These are phyloP conservation scores for Chrysochloris asiatica DNA, from an alignment of 2,113 vertebrate genomes.

Conservation along the genomic window DNA sequence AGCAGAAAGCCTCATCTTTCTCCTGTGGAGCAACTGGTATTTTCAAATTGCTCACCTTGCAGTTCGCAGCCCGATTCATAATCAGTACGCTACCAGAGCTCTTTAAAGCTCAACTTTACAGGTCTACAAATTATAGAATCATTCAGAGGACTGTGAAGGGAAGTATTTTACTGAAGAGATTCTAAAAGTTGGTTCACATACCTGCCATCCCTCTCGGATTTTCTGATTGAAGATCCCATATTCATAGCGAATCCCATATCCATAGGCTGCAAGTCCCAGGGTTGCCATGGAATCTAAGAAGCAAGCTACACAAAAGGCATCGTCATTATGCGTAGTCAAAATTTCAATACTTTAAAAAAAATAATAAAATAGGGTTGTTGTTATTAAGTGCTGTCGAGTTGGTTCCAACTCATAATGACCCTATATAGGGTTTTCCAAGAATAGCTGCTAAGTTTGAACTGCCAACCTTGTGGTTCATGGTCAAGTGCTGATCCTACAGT, in stretches of 20 bases:
- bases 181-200: constrained; percentile 65
- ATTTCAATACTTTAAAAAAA: neutral
- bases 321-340: neutral
- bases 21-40: too few species aligned
- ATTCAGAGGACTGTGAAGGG: neutral
- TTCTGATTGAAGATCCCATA: constrained; percentile 99
- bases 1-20: too few species aligned
- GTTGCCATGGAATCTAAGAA: constrained; percentile 99
- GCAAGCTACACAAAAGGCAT: constrained; percentile 87
- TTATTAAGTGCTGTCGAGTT: too few species aligned
- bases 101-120: neutral
- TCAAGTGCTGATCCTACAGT: too few species aligned
- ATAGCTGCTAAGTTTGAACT: too few species aligned
- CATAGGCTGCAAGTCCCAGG: constrained; percentile 95
- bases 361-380: too few species aligned
- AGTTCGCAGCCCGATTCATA: too few species aligned
- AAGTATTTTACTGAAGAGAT: neutral
- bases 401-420: too few species aligned
- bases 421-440: too few species aligned
- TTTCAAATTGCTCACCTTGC: too few species aligned
- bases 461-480: too few species aligned
- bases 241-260: constrained; percentile 97
- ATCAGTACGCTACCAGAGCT: too few species aligned
- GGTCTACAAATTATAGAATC: neutral
- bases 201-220: constrained; percentile 97